Evolutionary conservation across 2,797 vertebrate species (phyloP).

Genomic region (Moxostoma hubbsi): DNA sequence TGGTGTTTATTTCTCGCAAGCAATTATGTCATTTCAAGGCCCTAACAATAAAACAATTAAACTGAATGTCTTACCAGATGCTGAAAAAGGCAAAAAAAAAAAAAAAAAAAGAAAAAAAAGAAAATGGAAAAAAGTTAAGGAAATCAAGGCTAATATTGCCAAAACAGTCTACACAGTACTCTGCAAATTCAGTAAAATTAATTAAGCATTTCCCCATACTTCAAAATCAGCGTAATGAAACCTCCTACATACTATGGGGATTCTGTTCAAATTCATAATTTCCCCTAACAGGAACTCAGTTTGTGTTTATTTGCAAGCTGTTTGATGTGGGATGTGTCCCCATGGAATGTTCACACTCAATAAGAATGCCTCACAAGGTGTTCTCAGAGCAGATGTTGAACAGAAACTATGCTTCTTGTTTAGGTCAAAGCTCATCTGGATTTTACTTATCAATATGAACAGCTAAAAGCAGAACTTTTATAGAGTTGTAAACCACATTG

Average conservation of each 20-base stretch:
- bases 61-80: not conserved
- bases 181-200: not conserved
- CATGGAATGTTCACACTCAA: conserved; percentile 57
- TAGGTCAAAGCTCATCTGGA: conserved; percentile 34
- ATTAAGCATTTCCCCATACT: not conserved
- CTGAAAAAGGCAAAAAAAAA: not conserved
- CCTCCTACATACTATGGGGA: not conserved
- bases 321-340: conserved; percentile 43
- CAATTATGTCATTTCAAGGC: not conserved
- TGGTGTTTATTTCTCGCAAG: not conserved
- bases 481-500: not conserved
- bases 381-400: conserved; percentile 39
- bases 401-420: conserved; percentile 32
- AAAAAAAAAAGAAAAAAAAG: not conserved
- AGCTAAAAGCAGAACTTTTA: not conserved
- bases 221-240: conserved; percentile 14
- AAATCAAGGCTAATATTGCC: not conserved
- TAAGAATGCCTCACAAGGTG: conserved; percentile 48
- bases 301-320: conserved; percentile 60
- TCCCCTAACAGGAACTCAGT: conserved; percentile 46
- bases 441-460: conserved; percentile 12
- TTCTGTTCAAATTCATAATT: conserved; percentile 40
- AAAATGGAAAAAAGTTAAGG: not conserved
- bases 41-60: not conserved
- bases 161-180: not conserved